These are phyloP conservation scores for Natator depressus DNA, from an alignment of 2,113 vertebrate genomes.

Conservation along the genomic window DNA sequence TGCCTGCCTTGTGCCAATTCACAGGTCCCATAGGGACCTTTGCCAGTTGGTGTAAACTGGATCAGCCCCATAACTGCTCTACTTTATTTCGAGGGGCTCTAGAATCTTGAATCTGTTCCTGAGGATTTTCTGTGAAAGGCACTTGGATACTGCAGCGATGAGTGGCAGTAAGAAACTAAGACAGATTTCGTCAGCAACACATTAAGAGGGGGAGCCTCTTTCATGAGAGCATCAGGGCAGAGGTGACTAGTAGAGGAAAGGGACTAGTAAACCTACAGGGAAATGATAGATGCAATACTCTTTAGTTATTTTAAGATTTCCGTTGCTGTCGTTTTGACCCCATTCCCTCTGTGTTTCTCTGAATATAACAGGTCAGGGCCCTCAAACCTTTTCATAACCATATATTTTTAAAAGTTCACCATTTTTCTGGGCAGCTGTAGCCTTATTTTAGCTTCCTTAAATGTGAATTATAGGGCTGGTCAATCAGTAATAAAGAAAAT, in stretches of 20 bases:
- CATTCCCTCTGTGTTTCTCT: background rate
- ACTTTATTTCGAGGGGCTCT: background rate
- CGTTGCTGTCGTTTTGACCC: background rate
- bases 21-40: background rate
- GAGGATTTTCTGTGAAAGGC: background rate
- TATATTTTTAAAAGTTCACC: background rate
- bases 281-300: background rate
- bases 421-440: background rate
- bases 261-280: background rate
- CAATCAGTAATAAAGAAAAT: background rate
- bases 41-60: background rate
- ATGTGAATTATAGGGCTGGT: background rate
- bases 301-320: background rate
- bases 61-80: background rate
- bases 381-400: background rate
- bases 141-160: background rate
- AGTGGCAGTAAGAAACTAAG: no score
- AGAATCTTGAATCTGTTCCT: background rate
- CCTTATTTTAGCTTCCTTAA: background rate
- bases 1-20: background rate
- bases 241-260: background rate
- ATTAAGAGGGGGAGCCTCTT: background rate
- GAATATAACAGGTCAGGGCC: background rate
- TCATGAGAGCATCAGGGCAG: background rate
- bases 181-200: background rate